A percentile compares a stretch with the other conserved stretches of the same genome.
Evolutionary conservation across 2,888 invertebrate genomes (phyloP).

Genomic region (Coenonympha glycerion): DNA sequence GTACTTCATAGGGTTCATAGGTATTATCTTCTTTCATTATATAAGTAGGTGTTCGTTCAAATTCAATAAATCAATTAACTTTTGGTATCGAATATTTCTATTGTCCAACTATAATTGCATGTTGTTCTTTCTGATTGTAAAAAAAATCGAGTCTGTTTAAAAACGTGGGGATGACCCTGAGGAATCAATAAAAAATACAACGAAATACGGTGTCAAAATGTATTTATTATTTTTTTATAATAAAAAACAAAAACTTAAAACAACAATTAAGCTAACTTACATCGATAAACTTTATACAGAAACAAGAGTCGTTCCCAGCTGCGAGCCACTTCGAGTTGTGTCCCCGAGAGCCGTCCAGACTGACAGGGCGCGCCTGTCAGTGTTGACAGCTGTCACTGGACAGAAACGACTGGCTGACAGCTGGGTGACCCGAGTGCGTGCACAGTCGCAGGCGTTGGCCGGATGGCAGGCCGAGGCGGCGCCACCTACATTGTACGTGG

Average conservation of each 20-base stretch:
- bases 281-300: constrained; percentile 71
- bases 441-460: constrained; percentile 72
- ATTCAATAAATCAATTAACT: too few relatives aligned
- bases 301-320: constrained; percentile 62
- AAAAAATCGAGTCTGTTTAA: too few relatives aligned
- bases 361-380: constrained; percentile 29
- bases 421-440: constrained; percentile 66
- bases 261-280: constrained; percentile 67
- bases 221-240: constrained; percentile 73
- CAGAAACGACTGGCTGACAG: constrained; percentile 58
- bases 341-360: constrained; percentile 28
- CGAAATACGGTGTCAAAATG: constrained; percentile 70
- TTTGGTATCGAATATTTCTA: too few relatives aligned
- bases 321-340: constrained; percentile 60
- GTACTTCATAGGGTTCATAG: too few relatives aligned
- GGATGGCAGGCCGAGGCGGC: constrained; percentile 45
- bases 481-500: constrained; percentile 74
- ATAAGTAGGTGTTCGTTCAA: too few relatives aligned
- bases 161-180: too few relatives aligned
- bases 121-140: too few relatives aligned
- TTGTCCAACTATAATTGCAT: too few relatives aligned
- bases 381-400: constrained; percentile 28
- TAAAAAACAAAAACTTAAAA: constrained; percentile 59
- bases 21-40: too few relatives aligned
- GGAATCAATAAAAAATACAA: constrained; percentile 33